These are phyloP conservation scores for Agrotis ipsilon DNA, from an alignment of 2,888 invertebrate species.

Conservation along the genomic window DNA sequence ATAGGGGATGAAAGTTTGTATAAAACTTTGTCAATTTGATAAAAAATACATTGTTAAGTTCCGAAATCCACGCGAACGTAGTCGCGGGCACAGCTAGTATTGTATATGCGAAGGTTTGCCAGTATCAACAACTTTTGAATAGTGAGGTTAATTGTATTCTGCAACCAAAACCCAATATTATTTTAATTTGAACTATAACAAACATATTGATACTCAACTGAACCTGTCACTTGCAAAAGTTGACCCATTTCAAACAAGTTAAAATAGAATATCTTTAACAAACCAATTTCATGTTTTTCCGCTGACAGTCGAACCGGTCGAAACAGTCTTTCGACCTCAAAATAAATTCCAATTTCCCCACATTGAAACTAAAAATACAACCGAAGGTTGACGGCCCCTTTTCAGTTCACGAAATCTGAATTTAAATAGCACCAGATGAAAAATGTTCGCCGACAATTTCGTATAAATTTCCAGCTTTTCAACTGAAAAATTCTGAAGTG, in stretches of 20 bases:
- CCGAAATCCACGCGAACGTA: too few species aligned
- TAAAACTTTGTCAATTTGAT: too few species aligned
- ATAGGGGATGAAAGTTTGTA: too few species aligned
- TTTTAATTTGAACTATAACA: too few species aligned
- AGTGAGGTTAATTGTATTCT: too few species aligned
- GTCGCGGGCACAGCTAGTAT: too few species aligned
- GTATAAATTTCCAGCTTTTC: conserved; percentile 49
- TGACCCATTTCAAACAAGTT: conserved; percentile 7
- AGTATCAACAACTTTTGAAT: too few species aligned
- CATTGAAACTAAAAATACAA: conserved; percentile 41
- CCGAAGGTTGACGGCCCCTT: conserved; percentile 25
- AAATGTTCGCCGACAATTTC: conserved; percentile 49
- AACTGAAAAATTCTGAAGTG: conserved; percentile 45
- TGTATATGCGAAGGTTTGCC: too few species aligned
- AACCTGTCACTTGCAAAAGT: neutral
- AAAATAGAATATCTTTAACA: conserved; percentile 12
- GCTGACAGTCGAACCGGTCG: conserved; percentile 1
- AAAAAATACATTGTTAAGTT: too few species aligned
- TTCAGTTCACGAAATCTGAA: conserved; percentile 49
- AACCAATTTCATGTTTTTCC: conserved; percentile 14
- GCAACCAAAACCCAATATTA: neutral
- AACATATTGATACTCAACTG: conserved; percentile 7
- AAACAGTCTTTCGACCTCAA: neutral
- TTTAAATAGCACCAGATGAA: conserved; percentile 56
- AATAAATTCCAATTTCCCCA: conserved; percentile 48